Conservation (phyloP, 2,113 vertebrate genomes). For the Chaenocephalus aceratus region DNA sequence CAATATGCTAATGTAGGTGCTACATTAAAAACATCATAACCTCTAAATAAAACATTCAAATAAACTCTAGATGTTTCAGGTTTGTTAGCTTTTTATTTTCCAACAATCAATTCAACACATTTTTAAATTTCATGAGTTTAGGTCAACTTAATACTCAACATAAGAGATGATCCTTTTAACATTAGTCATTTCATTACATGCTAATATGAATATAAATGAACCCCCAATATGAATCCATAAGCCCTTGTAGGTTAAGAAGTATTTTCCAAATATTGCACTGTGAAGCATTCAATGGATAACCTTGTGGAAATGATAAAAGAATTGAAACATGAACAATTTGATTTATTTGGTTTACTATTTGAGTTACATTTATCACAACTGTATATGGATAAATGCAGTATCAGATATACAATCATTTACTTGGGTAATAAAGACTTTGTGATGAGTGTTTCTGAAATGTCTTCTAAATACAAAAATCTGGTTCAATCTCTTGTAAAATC, state of each 20-base stretch:
- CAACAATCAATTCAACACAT: neutral
- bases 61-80: neutral
- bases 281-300: neutral
- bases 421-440: neutral
- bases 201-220: neutral
- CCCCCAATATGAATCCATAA: neutral
- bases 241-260: neutral
- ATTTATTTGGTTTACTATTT: constrained; percentile 17
- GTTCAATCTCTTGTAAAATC: neutral
- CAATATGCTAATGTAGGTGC: too few species aligned
- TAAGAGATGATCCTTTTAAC: neutral
- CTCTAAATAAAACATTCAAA: neutral
- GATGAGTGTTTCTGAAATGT: neutral
- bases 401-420: neutral
- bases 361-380: constrained; percentile 7
- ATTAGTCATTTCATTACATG: neutral
- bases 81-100: neutral
- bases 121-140: neutral
- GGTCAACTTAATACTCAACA: neutral
- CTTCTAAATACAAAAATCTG: neutral
- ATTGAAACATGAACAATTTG: neutral
- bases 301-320: neutral
- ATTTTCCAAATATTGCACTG: neutral
- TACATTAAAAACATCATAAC: neutral
- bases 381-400: neutral